These are phyloP conservation scores for Donacobius atricapilla DNA, from an alignment of 2,113 vertebrate genomes.

Conservation along the genomic window DNA sequence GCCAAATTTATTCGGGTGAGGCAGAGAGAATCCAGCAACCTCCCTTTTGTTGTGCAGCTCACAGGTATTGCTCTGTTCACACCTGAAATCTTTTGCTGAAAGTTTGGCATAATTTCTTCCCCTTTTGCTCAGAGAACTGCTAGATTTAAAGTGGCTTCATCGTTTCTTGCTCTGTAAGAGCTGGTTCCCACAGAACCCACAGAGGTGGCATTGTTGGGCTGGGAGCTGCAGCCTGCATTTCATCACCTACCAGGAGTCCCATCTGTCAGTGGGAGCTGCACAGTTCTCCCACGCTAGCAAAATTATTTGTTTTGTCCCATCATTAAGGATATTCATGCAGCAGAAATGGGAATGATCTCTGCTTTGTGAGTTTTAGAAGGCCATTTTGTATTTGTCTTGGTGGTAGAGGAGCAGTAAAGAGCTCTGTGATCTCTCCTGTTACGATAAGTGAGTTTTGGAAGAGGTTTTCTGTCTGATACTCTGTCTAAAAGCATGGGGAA, in stretches of 20 bases:
- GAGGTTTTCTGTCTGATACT: conserved; percentile 22
- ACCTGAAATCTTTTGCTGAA: neutral
- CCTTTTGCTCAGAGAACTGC: neutral
- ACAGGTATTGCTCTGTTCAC: neutral
- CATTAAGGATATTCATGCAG: conserved; percentile 22
- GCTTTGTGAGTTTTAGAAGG: conserved; percentile 46
- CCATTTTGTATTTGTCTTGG: conserved; percentile 33
- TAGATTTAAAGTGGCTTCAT: neutral
- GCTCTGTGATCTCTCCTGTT: neutral
- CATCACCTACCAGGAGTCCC: neutral
- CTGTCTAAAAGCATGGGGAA: conserved; percentile 31
- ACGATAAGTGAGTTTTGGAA: conserved; percentile 40
- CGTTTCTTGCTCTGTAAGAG: neutral
- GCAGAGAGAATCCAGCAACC: neutral
- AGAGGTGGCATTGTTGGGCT: neutral
- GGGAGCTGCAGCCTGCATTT: neutral
- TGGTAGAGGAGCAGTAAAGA: neutral
- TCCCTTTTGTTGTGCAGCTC: neutral
- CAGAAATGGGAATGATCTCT: conserved; percentile 1
- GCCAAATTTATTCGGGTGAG: neutral
- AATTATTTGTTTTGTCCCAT: conserved; percentile 52
- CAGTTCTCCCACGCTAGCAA: neutral
- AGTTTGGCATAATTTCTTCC: neutral
- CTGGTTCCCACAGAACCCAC: neutral
- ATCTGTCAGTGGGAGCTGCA: neutral